Evolutionary conservation across 2,888 invertebrate species (phyloP), one percentile per base, ranked within the genome.

Genomic region (Hypercompe scribonia): DNA sequence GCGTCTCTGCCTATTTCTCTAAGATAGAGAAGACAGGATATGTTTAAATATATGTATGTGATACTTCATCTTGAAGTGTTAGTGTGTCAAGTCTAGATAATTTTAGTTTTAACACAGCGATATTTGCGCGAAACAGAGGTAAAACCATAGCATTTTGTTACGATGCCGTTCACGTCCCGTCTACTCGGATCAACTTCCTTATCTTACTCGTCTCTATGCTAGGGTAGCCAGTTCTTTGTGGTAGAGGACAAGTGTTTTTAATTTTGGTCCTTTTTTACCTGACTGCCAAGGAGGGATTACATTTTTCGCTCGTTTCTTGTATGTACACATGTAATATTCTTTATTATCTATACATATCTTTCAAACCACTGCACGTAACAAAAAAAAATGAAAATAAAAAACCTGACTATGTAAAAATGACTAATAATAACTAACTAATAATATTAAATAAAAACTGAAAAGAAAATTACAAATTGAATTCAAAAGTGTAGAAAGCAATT

Each of bases 171-270:
- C 84, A 84, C 84, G 90, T 89, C 78, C 77, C 68, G 82, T 79
- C 83, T 86, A 86, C 88, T 80, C 87, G 85, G 89, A 90, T 87
- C 87, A 87, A 88, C 90, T 91, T 90, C 89, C 90, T 89, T 89
- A 91, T 89, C 90, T 85, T 78, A 77, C 74, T 80, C 71, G 79
- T 71, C 77, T 74, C 68, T 79, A 67, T 0, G 7, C 65, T 76
- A 79, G 74, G 75, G 77, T 76, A 33, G 74, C 83, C 77, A 85
- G 28, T 21, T 54, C 10, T 11, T 54, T 54, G n/a, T 54, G 4
- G 7, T 50, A 50, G 8, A 54, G 50, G 11, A 54, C 24, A 54
- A 54, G n/a, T 10, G 10, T 2, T n/a, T 54, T 54, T 10, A 54
- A 21, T 24, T 54, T 54, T 54, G n/a, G 3, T 24, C 11, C 11